Evolutionary conservation across 2,888 invertebrate genomes (phyloP), one percentile per base, ranked within the genome.

Genomic region (Fissipunctia ypsillon): DNA sequence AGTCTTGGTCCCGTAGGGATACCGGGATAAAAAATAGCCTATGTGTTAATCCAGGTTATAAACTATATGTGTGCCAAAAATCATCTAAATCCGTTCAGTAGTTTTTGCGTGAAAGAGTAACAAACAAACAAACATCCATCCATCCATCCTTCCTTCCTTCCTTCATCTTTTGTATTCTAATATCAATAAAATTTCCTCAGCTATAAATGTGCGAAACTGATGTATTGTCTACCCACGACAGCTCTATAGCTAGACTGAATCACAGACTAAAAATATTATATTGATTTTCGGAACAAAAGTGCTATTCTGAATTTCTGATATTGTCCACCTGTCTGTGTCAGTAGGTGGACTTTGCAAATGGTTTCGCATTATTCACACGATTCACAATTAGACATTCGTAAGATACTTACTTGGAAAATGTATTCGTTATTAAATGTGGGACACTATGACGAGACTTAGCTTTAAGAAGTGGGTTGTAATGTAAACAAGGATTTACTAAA

Each of bases 171-270:
- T 61, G n/a, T 73, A 54, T 76, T 72, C 25, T 14, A 43, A n/a
- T n/a, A n/a, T n/a, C n/a, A 59, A 76, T 69, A 69, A 43, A 66
- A 78, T 81, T 78, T 78, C 74, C 78, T 73, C 41, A 52, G 61
- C 50, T 69, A 48, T 59, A 50, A 50, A 31, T 54, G 45, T 64
- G 50, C 31, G 31, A 67, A 59, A 59, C n/a, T 67, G 59, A 54
- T 52, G 9, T 31, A 67, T 64, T 70, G 70, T 70, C 76, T 64
- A 25, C 76, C 80, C 45, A 80, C 76, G 38, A 48, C 41, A 19
- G 31, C 35, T 74, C 25, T 52, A 63, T 59, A 43, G 54, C 52
- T 50, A 60, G 61, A 69, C 60, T 45, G 19, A 45, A 38, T 59
- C n/a, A 48, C 35, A 28, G 35, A 45, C 57, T 80, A 54, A 63